Evolutionary conservation across 2,888 invertebrate genomes (phyloP), one percentile per base, ranked within the genome.

Genomic region (Colostygia pectinataria): DNA sequence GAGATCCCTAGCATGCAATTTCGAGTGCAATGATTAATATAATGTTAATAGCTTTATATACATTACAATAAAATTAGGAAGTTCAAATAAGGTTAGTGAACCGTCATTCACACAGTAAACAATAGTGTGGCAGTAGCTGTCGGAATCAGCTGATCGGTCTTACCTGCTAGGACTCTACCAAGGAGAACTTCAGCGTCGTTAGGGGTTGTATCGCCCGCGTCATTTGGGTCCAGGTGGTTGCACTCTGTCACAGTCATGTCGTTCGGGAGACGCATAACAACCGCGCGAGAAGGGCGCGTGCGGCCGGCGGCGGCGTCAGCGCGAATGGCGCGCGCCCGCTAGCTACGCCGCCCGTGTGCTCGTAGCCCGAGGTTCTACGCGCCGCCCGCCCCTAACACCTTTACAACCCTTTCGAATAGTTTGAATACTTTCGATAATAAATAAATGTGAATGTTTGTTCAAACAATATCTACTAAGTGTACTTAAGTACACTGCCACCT

Each of bases 191-290:
- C 89, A 55, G 83, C 71, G 65, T 88, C 90, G 58, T 69, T 70
- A 52, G 74, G 71, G 40, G 70, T 20, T 64, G 68, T 36, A 66
- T 70, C 45, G 61, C 68, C 45, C 67, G 65, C 62, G 44, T 67
- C 65, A 54, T 66, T 63, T 64, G 72, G 66, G 55, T 74, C 74
- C 65, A 66, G 71, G 58, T 65, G 71, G 57, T 65, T 68, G 79
- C 83, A 84, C 80, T 89, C 89, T 55, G 89, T 89, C 76, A 89
- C 86, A 74, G 88, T 89, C 88, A 89, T 90, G 67, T 68, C 73
- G 70, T 64, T 61, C 74, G 79, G 79, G 75, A 84, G 80, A 74
- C 78, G 88, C 88, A 86, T 87, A 40, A 74, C 72, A 75, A 78
- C 84, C 77, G 65, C 81, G 77, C 80, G 69, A 60, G 63, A 60